These are phyloP conservation scores for Vulpes lagopus DNA, from an alignment of 2,113 vertebrate genomes.

Conservation along the genomic window DNA sequence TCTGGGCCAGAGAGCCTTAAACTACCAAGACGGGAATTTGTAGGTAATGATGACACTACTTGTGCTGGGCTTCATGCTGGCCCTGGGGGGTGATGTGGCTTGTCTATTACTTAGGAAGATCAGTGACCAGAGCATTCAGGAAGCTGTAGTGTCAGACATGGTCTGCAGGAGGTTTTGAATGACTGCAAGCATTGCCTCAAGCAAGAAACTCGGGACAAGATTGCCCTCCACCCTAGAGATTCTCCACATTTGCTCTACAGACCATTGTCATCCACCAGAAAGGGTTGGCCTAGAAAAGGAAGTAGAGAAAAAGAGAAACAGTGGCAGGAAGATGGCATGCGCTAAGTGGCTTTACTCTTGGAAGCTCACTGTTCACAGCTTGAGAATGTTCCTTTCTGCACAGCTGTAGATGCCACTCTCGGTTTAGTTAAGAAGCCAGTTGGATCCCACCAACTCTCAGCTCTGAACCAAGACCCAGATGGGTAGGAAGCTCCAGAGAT, in stretches of 20 bases:
- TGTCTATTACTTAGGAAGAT: neutral
- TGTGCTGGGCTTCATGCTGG: neutral
- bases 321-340: conserved; percentile 54
- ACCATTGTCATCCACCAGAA: neutral
- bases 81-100: neutral
- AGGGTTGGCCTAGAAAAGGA: neutral
- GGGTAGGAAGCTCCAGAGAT: conserved; percentile 52
- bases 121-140: neutral
- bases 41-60: fast-evolving
- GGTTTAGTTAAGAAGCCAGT: conserved; percentile 62
- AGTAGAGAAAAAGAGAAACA: neutral
- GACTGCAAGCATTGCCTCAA: neutral
- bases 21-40: neutral
- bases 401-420: conserved; percentile 68
- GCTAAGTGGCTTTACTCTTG: conserved; percentile 50
- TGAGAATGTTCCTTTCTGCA: conserved; percentile 68
- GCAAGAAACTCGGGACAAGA: neutral
- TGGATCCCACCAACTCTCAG: conserved; percentile 70
- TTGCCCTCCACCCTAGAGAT: neutral
- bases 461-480: conserved; percentile 71
- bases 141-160: neutral
- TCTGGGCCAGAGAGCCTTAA: neutral
- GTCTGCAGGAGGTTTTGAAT: neutral
- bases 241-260: neutral
- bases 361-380: conserved; percentile 69